A percentile compares a stretch with the other conserved stretches of the same genome.
phyloP scores from a whole-genome alignment of 2,888 invertebrate species.

The Drosophila limbata region DNA sequence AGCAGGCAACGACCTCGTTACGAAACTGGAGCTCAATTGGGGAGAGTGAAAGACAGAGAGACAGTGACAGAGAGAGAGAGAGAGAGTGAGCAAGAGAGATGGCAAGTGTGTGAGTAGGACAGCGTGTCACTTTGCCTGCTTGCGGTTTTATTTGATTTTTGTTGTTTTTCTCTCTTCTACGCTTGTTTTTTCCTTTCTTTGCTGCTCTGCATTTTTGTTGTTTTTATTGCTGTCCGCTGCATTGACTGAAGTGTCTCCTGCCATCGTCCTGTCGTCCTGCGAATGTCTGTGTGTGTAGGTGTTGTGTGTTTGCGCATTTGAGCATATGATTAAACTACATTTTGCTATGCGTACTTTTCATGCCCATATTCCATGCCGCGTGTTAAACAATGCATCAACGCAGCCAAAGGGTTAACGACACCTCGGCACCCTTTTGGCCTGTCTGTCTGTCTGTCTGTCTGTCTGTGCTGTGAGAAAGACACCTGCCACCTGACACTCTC shows the following conservation, averaged over 20 bases:
- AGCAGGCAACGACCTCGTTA: constrained; percentile 78
- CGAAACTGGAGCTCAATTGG: constrained; percentile 66
- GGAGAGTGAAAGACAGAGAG: constrained; percentile 7
- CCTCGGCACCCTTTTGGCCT: constrained; percentile 20
- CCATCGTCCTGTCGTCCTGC: constrained; percentile 34
- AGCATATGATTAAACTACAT: constrained; percentile 81
- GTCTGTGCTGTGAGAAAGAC: constrained; percentile 51
- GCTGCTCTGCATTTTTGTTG: constrained; percentile 1
- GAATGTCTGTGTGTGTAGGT: constrained; percentile 43
- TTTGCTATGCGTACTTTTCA: constrained; percentile 53
- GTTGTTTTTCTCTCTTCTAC: constrained; percentile 4
- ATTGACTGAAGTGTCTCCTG: constrained; percentile 30
- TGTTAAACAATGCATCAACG: constrained; percentile 30
- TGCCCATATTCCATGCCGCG: constrained; percentile 1
- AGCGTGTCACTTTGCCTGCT: constrained; percentile 50
- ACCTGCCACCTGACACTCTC: constrained; percentile 68
- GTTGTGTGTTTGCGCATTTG: constrained; percentile 78
- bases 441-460: not conserved
- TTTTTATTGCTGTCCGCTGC: constrained; percentile 31
- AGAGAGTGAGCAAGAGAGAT: constrained; percentile 11
- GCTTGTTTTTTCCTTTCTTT: constrained; percentile 4
- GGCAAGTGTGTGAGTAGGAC: not conserved
- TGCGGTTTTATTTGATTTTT: constrained; percentile 60
- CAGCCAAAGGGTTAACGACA: constrained; percentile 53
- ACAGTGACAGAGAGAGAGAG: constrained; percentile 3